Percentiles rank a stretch among this genome's conserved stretches.
Evolutionary conservation across 2,113 vertebrate species (phyloP).

Genomic region (Anthoscopus minutus): DNA sequence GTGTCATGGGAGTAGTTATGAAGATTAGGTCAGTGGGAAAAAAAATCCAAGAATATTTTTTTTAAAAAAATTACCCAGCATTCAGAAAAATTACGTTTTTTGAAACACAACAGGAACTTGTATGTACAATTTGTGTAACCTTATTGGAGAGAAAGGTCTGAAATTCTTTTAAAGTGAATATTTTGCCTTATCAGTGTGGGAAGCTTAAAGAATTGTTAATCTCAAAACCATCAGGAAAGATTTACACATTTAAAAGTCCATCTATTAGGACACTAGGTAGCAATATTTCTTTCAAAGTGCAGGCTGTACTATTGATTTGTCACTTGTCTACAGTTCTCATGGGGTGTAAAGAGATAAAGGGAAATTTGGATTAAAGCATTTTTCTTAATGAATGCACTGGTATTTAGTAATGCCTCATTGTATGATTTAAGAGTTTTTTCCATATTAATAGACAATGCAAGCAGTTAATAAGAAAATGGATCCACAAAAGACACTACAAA

Average conservation of each 20-base stretch:
- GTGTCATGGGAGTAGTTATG: not conserved
- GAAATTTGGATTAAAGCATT: not conserved
- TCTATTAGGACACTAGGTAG: not conserved
- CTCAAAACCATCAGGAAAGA: not conserved
- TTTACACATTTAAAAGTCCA: not conserved
- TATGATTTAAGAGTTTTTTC: not conserved
- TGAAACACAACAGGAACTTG: not conserved
- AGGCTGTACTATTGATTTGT: not conserved
- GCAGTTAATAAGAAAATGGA: conserved; percentile 98
- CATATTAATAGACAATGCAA: conserved; percentile 86
- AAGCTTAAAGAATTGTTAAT: not conserved
- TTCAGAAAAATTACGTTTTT: not conserved
- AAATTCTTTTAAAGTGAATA: not conserved
- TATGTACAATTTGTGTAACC: not conserved
- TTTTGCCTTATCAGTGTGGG: not conserved
- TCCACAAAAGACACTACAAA: conserved; percentile 94
- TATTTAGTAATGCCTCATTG: not conserved
- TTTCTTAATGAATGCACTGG: not conserved
- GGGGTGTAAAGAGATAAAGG: not conserved
- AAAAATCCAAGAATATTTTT: not conserved
- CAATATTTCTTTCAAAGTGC: not conserved
- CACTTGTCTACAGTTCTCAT: not conserved
- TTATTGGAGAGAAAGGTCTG: not conserved
- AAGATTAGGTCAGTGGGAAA: not conserved
- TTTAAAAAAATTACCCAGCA: not conserved